phyloP scores from a whole-genome alignment of 1,140 invertebrate genomes.

The Atta cephalotes region DNA sequence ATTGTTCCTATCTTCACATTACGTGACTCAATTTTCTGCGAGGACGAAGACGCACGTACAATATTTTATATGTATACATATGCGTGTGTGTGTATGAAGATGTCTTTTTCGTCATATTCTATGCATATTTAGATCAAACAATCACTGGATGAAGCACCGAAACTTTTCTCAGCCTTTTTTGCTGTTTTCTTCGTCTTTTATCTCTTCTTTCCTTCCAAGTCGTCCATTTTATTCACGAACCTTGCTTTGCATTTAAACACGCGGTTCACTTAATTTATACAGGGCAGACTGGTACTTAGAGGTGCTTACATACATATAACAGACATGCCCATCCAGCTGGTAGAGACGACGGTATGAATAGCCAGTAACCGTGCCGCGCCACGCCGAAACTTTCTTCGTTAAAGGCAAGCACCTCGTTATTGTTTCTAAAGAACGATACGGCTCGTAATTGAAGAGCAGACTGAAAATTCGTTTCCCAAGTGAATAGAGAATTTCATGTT shows the following conservation, averaged over 20 bases:
- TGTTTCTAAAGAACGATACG: constrained; percentile 37
- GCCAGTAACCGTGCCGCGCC: constrained; percentile 19
- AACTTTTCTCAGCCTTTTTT: background rate
- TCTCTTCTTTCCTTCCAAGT: background rate
- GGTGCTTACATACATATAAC: constrained; percentile 39
- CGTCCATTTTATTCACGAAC: constrained; percentile 52
- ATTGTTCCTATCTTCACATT: background rate
- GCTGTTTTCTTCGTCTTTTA: background rate
- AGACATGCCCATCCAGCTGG: constrained; percentile 42
- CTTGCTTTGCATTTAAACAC: constrained; percentile 71
- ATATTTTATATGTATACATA: background rate
- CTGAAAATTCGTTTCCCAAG: constrained; percentile 14
- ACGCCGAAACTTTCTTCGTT: constrained; percentile 67
- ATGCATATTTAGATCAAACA: constrained; percentile 67
- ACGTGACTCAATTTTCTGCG: constrained; percentile 59
- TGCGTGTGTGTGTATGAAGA: background rate
- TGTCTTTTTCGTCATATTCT: background rate
- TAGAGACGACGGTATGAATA: constrained; percentile 37
- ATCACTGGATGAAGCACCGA: constrained; percentile 29
- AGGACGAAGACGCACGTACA: background rate
- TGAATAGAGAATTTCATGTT: background rate
- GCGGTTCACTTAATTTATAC: constrained; percentile 71
- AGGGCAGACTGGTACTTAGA: constrained; percentile 37
- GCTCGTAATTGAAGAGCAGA: background rate
- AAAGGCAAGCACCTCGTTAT: constrained; percentile 51